Percentiles rank a stretch among this genome's conserved stretches.
phyloP scores from a whole-genome alignment of 2,797 vertebrate genomes.

The Takifugu rubripes region DNA sequence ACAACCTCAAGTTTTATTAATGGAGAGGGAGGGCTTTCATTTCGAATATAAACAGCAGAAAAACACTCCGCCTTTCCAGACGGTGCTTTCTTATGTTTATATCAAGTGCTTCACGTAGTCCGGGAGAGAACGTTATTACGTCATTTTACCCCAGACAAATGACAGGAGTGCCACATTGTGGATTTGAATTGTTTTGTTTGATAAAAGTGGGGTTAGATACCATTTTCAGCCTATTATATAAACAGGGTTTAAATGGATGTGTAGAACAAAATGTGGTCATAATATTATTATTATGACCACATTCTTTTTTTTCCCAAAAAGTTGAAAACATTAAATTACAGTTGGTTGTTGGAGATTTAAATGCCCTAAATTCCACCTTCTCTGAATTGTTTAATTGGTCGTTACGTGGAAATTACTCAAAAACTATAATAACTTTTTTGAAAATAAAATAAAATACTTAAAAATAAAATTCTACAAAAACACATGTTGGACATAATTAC shows the following conservation, averaged over 20 bases:
- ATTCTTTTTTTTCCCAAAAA: no score
- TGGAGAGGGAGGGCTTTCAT: background rate
- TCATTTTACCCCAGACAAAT: conserved; percentile 45
- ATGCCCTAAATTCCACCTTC: no score
- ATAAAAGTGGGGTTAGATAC: background rate
- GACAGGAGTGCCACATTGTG: conserved; percentile 41
- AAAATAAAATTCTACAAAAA: background rate
- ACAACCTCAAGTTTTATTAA: background rate
- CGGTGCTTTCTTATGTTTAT: background rate
- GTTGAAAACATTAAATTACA: no score
- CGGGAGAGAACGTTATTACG: conserved; percentile 24
- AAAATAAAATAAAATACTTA: background rate
- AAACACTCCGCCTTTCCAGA: background rate
- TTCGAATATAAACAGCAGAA: conserved; percentile 5
- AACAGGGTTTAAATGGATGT: no score
- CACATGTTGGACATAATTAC: no score
- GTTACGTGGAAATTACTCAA: no score
- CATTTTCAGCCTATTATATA: background rate
- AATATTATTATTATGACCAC: no score
- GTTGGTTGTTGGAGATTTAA: no score
- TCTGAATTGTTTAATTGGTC: no score
- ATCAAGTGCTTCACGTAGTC: conserved; percentile 25
- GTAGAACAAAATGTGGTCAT: no score
- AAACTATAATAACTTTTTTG: no score
- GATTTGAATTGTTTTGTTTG: conserved; percentile 45